Base-by-base conservation (phyloP, 1,140 invertebrate genomes). In the Drosophila rufa region DNA sequence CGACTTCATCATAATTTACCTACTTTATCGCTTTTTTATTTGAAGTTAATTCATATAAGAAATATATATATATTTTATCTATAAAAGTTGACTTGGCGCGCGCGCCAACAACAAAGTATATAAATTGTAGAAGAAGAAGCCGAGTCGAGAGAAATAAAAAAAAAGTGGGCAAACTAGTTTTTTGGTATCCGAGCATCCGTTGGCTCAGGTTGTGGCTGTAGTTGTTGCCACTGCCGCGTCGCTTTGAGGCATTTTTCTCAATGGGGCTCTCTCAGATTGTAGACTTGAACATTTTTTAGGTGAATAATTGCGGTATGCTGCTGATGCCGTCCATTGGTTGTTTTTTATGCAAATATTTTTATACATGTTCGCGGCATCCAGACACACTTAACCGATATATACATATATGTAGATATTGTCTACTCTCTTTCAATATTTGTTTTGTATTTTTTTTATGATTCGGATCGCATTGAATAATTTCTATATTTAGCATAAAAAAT, bases 161-260 rank as follows among this genome's bases (percentile, higher is more conserved):
- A 86, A 87, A 87, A 87, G 84, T 89, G 84, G 84, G 84, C 84
- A 87, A 87, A 87, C 84, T 87, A 87, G 84, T 87, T 87, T 87
- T 86, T 80, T 84, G 85, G 84, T 86, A 80, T 87, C 75, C 62
- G 51, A 87, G 84, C 83, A 87, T 87, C 83, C 83, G 83, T 89
- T 83, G 83, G 82, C 83, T 82, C 83, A 87, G 83, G 83, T 87
- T 82, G 83, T 80, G 60, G 74, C 46, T 68, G 69, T 65, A 62
- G 78, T 75, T 64, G 64, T 22, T 71, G 73, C 30, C 57, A 56
- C 48, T 68, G 75, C 47, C 50, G 45, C 47, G 75, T 43, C 50
- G 45, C 47, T 74, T 74, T 65, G 43, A 75, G 75, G 74, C 82
- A 79, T 85, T 78, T 80, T 82, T 81, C 80, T 87, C 57, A 87